Base-by-base conservation (phyloP, 2,113 vertebrate genomes). In the Neogale vison region DNA sequence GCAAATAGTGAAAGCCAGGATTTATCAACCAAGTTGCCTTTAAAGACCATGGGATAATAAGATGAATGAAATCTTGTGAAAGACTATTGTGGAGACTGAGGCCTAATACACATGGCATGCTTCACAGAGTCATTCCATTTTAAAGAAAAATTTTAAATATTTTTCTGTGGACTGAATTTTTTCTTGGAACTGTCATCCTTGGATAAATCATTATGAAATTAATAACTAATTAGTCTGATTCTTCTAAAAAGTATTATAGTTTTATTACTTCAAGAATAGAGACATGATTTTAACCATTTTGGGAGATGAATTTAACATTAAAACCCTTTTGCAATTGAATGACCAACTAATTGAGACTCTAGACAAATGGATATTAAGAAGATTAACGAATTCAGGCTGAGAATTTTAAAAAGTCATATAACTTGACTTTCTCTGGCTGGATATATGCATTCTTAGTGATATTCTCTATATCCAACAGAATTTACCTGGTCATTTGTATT, bases 101-200 rank as follows among this genome's bases (percentile, higher is more conserved):
- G 9, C 8, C 1, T 79, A 69, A 57, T 17, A 34, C 9, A n/a
- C 1, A 12, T 29, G 47, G 12, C 1, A 0, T 50, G 39, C 57
- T 91, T 85, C 57, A 34, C 24, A 7, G 10, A n/a, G 17, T 72
- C 55, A 47, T 45, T 57, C 57, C 57, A 57, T 57, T 8, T 57
- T 57, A 77, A 77, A 82, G 42, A 80, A 94, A 59, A 91, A 55
- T 23, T 13, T 50, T 50, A 61, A 57, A 23, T 77, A 82, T 76
- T 79, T 57, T 92, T 7, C 24, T 15, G 5, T 67, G 6, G 13
- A 12, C 45, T 87, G 45, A 86, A 59, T 71, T 77, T 59, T 14
- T 92, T 52, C 6, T 92, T 1, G 13, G 72, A 80, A 50, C 34
- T 65, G 47, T 76, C 14, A 57, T 85, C n/a, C 42, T 72, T 50